Evolutionary conservation across 1,140 invertebrate genomes (phyloP).

Genomic region (Venustaconcha ellipsiformis): DNA sequence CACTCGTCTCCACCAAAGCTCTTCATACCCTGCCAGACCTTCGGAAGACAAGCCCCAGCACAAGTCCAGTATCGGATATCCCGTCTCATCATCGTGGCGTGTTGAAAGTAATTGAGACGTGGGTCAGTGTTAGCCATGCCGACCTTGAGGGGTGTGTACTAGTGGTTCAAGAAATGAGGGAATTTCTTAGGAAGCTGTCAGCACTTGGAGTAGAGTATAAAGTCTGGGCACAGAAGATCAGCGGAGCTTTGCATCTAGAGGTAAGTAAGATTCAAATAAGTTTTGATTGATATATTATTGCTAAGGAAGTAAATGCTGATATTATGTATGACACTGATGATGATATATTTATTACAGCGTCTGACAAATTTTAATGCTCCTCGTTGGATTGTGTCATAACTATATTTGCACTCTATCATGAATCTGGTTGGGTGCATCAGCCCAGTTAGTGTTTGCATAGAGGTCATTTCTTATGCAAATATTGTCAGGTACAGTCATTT

Average conservation of each 20-base stretch:
- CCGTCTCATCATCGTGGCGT: constrained; percentile 60
- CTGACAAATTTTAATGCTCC: too few species aligned
- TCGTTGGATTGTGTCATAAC: too few species aligned
- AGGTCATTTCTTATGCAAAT: too few species aligned
- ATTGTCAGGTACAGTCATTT: too few species aligned
- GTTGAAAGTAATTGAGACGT: constrained; percentile 64
- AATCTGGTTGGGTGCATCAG: too few species aligned
- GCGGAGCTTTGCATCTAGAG: constrained; percentile 57
- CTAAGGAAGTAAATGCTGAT: background rate
- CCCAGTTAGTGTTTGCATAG: too few species aligned
- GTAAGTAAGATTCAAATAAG: constrained; percentile 33
- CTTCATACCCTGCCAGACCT: constrained; percentile 14
- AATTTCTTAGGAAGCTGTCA: constrained; percentile 65
- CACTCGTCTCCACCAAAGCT: constrained; percentile 9
- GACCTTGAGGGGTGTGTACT: constrained; percentile 61
- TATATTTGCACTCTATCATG: too few species aligned
- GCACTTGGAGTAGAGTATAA: constrained; percentile 65
- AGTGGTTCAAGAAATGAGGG: constrained; percentile 63
- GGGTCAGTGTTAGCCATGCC: constrained; percentile 56
- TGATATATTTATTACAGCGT: too few species aligned
- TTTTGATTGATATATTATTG: background rate
- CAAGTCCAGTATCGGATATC: constrained; percentile 48
- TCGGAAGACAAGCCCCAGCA: constrained; percentile 13
- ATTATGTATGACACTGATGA: too few species aligned
- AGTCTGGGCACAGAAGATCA: constrained; percentile 62